phyloP scores from a whole-genome alignment of 2,113 vertebrate genomes.

The Cyprinodon variegatus region DNA sequence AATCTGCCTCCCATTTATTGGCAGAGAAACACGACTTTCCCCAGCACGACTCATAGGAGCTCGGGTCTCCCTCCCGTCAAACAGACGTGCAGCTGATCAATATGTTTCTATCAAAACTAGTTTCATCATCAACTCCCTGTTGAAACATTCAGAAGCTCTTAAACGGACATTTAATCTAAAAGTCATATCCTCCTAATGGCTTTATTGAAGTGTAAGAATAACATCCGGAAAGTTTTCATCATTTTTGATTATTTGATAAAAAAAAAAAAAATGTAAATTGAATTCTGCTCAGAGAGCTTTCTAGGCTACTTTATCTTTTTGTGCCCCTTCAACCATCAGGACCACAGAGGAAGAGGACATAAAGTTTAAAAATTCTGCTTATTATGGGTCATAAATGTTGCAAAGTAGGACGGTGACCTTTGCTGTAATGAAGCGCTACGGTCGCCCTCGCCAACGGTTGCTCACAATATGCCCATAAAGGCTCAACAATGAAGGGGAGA shows the following conservation, averaged over 20 bases:
- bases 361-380: neutral
- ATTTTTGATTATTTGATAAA: neutral
- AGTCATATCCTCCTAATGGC: conserved; percentile 8
- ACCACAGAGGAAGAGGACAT: conserved; percentile 5
- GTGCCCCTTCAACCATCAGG: neutral
- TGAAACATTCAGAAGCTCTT: conserved; percentile 53
- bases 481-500: conserved; percentile 10
- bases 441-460: neutral
- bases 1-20: conserved; percentile 34
- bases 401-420: neutral
- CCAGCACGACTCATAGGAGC: conserved; percentile 6
- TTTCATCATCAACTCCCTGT: conserved; percentile 25
- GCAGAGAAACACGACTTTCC: conserved; percentile 40
- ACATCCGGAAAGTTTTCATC: neutral
- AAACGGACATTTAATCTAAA: conserved; percentile 47
- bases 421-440: neutral
- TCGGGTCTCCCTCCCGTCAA: conserved; percentile 49
- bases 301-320: neutral
- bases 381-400: neutral
- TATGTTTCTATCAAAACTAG: conserved; percentile 53
- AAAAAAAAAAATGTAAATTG: neutral
- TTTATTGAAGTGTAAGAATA: neutral
- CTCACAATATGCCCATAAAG: neutral
- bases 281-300: neutral
- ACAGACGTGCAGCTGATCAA: conserved; percentile 55